phyloP scores from a whole-genome alignment of 2,797 vertebrate species.

The Sebastes oblongus region DNA sequence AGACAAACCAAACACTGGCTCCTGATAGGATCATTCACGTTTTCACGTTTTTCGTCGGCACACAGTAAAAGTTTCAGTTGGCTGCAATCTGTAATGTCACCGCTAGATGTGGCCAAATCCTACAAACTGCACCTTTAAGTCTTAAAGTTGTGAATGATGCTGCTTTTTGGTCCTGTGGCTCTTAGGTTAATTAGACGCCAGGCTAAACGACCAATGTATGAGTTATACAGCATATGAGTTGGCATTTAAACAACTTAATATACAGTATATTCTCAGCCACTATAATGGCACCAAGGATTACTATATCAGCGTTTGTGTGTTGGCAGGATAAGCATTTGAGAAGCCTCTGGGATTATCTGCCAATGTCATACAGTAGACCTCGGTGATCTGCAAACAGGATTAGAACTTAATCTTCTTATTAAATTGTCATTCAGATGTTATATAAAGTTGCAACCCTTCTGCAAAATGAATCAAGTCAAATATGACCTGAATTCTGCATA shows the following conservation, averaged over 20 bases:
- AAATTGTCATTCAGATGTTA: slow-evolving; percentile 47
- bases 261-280: background rate
- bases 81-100: no score
- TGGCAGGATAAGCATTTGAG: slow-evolving; percentile 19
- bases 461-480: slow-evolving; percentile 8
- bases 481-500: background rate
- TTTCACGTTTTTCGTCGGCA: no score
- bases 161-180: background rate
- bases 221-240: background rate
- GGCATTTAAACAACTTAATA: background rate
- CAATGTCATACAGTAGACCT: slow-evolving; percentile 31
- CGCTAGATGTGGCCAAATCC: no score
- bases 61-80: no score
- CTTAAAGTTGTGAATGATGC: background rate
- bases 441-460: slow-evolving; percentile 2
- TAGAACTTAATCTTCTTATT: slow-evolving; percentile 56
- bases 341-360: slow-evolving; percentile 42
- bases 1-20: no score
- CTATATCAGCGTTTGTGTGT: slow-evolving; percentile 1
- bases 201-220: no score
- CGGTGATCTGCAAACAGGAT: slow-evolving; percentile 57
- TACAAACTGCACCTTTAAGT: no score
- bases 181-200: no score
- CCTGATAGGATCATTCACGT: no score
- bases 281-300: slow-evolving; percentile 28